These are phyloP conservation scores for Himalopsyche kuldschensis DNA, from an alignment of 2,888 invertebrate species.

Conservation along the genomic window DNA sequence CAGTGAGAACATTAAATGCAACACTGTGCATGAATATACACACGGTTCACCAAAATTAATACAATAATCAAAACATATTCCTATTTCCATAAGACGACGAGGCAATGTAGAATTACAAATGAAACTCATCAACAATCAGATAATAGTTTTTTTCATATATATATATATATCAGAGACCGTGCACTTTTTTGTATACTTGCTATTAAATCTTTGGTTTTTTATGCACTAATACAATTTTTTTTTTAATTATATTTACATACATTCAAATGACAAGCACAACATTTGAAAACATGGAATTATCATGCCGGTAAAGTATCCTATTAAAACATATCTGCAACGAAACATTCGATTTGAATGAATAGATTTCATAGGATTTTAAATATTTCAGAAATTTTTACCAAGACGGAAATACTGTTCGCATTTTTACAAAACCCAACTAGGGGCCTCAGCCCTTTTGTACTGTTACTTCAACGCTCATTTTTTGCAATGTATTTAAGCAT, in stretches of 20 bases:
- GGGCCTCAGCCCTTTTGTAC: constrained; percentile 8
- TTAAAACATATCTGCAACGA: not conserved
- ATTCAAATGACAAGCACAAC: constrained; percentile 21
- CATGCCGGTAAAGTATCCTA: not conserved
- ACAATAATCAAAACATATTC: not conserved
- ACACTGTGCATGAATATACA: constrained; percentile 28
- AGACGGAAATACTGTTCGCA: constrained; percentile 22
- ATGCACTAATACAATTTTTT: not conserved
- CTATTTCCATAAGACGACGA: not conserved
- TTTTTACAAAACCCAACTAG: not conserved
- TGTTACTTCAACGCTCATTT: not conserved
- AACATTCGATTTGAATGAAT: not conserved
- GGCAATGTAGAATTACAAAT: too few species aligned
- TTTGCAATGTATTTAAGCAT: not conserved
- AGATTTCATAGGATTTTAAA: not conserved
- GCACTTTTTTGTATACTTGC: not conserved
- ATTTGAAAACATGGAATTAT: not conserved
- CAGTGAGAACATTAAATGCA: constrained; percentile 35
- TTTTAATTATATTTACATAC: constrained; percentile 2
- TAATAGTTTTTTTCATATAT: not conserved
- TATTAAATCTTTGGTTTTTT: constrained; percentile 1
- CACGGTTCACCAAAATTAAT: not conserved
- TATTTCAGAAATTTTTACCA: constrained; percentile 12
- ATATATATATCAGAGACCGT: not conserved
- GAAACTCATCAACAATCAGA: too few species aligned